Base-by-base conservation (phyloP, 2,888 invertebrate genomes). In the Stenchaetothrips biformis region DNA sequence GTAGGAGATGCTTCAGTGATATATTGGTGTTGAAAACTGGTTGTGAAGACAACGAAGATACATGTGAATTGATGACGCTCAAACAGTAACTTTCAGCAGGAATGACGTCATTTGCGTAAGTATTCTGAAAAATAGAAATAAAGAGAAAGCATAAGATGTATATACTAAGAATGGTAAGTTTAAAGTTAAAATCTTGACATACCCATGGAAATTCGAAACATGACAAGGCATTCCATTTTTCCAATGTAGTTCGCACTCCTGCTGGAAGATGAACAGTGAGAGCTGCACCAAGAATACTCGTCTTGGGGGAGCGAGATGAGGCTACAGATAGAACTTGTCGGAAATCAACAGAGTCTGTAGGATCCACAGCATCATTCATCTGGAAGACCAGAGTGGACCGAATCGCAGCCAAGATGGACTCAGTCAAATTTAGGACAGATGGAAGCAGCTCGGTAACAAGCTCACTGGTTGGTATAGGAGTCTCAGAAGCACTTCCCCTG, bases 51-150 rank as follows among this genome's bases (percentile, higher is more conserved):
- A 93, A 86, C 1, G 91, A 90, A 77, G 90, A 89, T 80, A 92
- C 88, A 84, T 93, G 93, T 48, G 91, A 89, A 82, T 89, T 90
- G 59, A 95, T 91, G 7, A 95, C 91, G 80, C 92, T 91, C n/a
- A 94, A 88, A 3, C 95, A 91, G 83, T 94, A 95, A 84, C 93
- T 94, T 86, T 96, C 95, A 0, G 93, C 92, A 18, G 95, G 95
- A 82, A 95, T 92, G 62, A 94, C 91, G 85, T 95, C 94, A 82
- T 91, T 91, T 62, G 92, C 89, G 87, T 92, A 94, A 27, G 92
- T 91, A 53, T 90, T 90, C 93, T 93, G 87, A 67, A 86, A 85
- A 80, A 82, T 37, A 49, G 27, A 18, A 80, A 80, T n/a, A 49
- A 78, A 67, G n/a, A 79, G 48, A 77, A 79, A 2, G 25, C 16